Evolutionary conservation across 30 jellyfish, hydroid and myxozoan species (phyloP), one percentile per base, ranked within the genome.

Genomic region (Nemopilema nomurai): DNA sequence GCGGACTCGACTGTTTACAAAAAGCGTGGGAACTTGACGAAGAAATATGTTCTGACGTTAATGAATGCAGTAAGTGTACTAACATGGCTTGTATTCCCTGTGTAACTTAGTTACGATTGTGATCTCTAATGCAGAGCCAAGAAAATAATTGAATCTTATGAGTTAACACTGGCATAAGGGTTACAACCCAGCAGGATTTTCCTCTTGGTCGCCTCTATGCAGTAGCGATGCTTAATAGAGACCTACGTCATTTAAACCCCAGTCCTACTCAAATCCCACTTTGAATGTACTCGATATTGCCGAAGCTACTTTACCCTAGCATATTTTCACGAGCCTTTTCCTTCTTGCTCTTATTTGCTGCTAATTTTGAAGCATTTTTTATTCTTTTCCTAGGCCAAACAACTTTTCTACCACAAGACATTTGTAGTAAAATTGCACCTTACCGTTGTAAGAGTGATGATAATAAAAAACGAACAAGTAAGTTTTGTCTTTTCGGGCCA

Each of bases 1-100:
- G 98, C 96, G n/a, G 98, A 92, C 69, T 82, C 89, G 0, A 51
- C 97, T 19, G 88, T 92, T 41, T 63, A 74, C 16, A 64, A 83
- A 29, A 81, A 75, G 74, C 93, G 82, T 82, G 98, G 98, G 25
- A 82, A 78, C 62, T 63, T 70, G 22, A 83, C 89, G 53, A 97
- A 92, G 76, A 92, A 87, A 64, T 92, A 87, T 69, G 27, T 92
- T 18, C 85, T 87, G 71, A 92, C 98, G 76, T 28, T 92, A 78
- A 80, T 87, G 89, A 87, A 92, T 51, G 88, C 85, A 18, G 97
- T 91, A 91, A 83, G 71, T 31, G 31, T 17, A 16, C 76, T 67
- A 13, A 18, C 1, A n/a, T 29, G 31, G 23, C 31, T 69, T 29
- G 76, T 16, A 67, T 16, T 16, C 28, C 23, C 18, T 16, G 18